phyloP scores from a whole-genome alignment of 2,113 vertebrate species.

The Chaenocephalus aceratus region DNA sequence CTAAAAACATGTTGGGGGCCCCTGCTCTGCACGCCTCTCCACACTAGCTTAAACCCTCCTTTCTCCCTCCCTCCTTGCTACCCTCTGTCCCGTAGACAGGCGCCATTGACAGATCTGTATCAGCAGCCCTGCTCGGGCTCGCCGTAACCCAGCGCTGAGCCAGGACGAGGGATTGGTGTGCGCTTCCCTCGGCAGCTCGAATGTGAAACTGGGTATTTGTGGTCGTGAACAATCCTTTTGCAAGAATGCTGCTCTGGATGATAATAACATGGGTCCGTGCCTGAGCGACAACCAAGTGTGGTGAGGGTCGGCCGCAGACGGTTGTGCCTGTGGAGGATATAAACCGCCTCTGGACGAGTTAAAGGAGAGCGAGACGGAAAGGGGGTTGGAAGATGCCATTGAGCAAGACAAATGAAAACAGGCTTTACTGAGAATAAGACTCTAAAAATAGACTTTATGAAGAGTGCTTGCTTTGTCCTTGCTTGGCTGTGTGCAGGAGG shows the following conservation, averaged over 20 bases:
- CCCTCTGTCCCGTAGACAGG: constrained; percentile 62
- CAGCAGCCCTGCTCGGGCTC: constrained; percentile 64
- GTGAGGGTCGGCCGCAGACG: constrained; percentile 66
- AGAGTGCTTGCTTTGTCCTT: constrained; percentile 37
- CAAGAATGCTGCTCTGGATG: constrained; percentile 58
- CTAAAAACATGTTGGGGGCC: constrained; percentile 29
- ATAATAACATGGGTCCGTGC: constrained; percentile 64
- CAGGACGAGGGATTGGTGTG: constrained; percentile 67
- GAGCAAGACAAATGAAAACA: constrained; percentile 29
- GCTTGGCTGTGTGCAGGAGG: constrained; percentile 35
- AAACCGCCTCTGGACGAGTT: constrained; percentile 63
- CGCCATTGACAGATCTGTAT: constrained; percentile 77
- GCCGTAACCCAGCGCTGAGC: constrained; percentile 58
- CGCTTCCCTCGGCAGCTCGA: constrained; percentile 56
- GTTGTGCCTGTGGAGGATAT: constrained; percentile 62
- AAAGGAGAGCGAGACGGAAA: constrained; percentile 36
- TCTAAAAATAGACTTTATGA: constrained; percentile 16
- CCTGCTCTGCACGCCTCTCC: constrained; percentile 1
- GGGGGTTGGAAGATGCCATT: constrained; percentile 7
- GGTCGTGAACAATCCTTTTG: constrained; percentile 53
- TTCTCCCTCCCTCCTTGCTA: constrained; percentile 27
- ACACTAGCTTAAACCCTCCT: constrained; percentile 24
- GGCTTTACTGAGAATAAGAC: constrained; percentile 17
- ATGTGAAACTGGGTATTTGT: constrained; percentile 66
- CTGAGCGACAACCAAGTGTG: constrained; percentile 59